Percentiles rank a stretch among this genome's conserved stretches.
Evolutionary conservation across 2,797 vertebrate species (phyloP).

Genomic region (Danionella dracula): DNA sequence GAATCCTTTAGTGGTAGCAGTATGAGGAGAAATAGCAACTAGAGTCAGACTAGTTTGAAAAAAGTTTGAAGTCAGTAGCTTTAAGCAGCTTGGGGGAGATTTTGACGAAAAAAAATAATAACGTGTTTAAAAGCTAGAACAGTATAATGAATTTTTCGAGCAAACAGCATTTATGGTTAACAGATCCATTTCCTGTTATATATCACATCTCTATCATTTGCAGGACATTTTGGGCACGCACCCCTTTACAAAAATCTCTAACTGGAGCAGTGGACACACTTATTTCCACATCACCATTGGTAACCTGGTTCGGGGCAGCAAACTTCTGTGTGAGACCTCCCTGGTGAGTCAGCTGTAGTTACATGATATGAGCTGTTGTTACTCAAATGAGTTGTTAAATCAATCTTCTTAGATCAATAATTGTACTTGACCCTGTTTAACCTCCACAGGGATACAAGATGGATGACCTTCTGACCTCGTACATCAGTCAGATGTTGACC

Average conservation of each 20-base stretch:
- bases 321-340: constrained; percentile 93
- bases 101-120: no score
- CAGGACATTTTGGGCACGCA: constrained; percentile 93
- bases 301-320: constrained; percentile 93
- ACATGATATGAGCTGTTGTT: background rate
- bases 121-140: no score
- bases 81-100: no score
- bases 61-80: no score
- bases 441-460: constrained; percentile 92
- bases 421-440: background rate
- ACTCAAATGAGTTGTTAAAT: background rate
- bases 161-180: no score
- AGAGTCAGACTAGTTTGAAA: no score
- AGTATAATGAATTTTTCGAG: no score
- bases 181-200: no score
- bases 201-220: no score
- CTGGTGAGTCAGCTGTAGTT: constrained; percentile 66
- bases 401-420: background rate
- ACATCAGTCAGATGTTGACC: constrained; percentile 98
- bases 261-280: constrained; percentile 98
- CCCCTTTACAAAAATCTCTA: constrained; percentile 98
- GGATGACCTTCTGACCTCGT: constrained; percentile 96
- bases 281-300: constrained; percentile 98
- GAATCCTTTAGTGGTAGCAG: no score
- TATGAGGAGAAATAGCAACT: no score